Base-by-base conservation (phyloP, 2,888 invertebrate genomes). In the Polyommatus iphigenia region DNA sequence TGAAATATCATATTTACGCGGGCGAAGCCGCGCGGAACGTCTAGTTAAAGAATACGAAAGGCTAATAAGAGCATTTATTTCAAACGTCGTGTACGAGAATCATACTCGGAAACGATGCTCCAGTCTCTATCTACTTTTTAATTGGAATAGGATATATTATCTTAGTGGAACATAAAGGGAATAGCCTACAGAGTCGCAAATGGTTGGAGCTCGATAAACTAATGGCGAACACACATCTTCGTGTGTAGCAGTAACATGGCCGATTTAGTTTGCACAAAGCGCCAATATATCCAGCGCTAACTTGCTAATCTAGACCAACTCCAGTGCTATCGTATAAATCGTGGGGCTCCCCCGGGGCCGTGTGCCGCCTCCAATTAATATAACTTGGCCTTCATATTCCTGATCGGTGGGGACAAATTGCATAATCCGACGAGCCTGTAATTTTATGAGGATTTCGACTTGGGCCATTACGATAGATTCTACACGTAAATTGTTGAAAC, bases 331-430 rank as follows among this genome's bases (percentile, higher is more conserved):
- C 81, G 80, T 81, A 83, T 84, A 84, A 84, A 84, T 84, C 80
- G 79, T 79, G 80, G 78, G 78, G 79, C 80, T 81, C 83, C 82
- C 84, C 81, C 81, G 81, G 85, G 87, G 82, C 83, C 29, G 85
- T 85, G 86, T 88, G 89, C 90, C 90, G 67, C 90, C 89, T 89
- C 91, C 91, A 91, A 93, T 93, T 92, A 92, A 89, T 85, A 85
- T 82, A 86, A 89, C 84, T 88, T 87, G 84, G 85, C 82, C 84
- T 84, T 90, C 89, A 90, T 90, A 90, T 91, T 91, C 87, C 89
- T 87, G 85, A 54, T 75, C 83, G 83, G 80, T 80, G 82, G 83
- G 85, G 84, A 86, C 87, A 88, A 87, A 86, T 88, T 85, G 82
- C 83, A 50, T 50, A 80, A 83, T 80, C 81, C 81, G 83, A 82